These are phyloP conservation scores for Hemithea aestivaria DNA, from an alignment of 2,888 invertebrate species.

Conservation along the genomic window DNA sequence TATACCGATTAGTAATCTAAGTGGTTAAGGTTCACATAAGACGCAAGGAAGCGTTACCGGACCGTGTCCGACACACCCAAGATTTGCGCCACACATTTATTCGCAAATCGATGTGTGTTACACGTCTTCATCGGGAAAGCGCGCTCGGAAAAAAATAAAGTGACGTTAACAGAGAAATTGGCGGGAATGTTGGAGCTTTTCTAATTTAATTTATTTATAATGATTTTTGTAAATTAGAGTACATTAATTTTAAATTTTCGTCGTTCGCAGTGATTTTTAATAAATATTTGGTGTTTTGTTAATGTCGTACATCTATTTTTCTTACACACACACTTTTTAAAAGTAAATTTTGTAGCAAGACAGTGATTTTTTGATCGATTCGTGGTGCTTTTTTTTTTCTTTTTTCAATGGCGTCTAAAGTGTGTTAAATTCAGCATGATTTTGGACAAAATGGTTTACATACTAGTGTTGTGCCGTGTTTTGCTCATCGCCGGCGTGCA, in stretches of 20 bases:
- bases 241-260: too few species aligned
- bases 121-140: conserved; percentile 44
- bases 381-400: conserved; percentile 1
- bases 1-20: conserved; percentile 50
- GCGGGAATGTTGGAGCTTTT: conserved; percentile 4
- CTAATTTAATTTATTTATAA: conserved; percentile 6
- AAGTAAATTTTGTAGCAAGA: too few species aligned
- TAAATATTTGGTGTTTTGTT: too few species aligned
- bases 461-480: conserved; percentile 61
- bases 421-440: conserved; percentile 30
- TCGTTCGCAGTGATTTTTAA: too few species aligned
- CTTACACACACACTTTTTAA: too few species aligned
- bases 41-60: conserved; percentile 58
- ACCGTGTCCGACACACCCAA: conserved; percentile 65
- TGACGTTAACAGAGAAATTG: conserved; percentile 14
- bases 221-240: too few species aligned
- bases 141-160: conserved; percentile 1
- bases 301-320: too few species aligned
- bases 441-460: conserved; percentile 55
- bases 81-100: conserved; percentile 61
- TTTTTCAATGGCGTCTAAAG: conserved; percentile 8
- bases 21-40: conserved; percentile 53
- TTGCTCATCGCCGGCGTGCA: conserved; percentile 59
- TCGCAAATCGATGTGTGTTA: conserved; percentile 58
- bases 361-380: conserved; percentile 2